Conservation (phyloP, 2,888 invertebrate species). For the Ephialtes manifestator region DNA sequence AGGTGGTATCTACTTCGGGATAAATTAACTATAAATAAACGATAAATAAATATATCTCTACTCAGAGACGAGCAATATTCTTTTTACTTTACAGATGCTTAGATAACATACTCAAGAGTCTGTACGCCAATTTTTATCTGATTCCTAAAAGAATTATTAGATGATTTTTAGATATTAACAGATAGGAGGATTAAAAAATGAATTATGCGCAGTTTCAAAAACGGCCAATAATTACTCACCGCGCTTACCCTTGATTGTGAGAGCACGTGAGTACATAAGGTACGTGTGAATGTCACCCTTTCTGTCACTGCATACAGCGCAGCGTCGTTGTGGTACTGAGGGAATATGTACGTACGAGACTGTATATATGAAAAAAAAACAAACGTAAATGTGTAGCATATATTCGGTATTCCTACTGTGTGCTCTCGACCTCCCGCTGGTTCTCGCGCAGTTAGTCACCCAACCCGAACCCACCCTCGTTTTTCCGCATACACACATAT, state of each 20-base stretch:
- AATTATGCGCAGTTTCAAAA: not conserved
- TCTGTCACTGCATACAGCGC: not conserved
- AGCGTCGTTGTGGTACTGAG: not conserved
- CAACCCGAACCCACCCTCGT: constrained; percentile 72
- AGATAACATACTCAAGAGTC: too few relatives aligned
- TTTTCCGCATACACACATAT: constrained; percentile 66
- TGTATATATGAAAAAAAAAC: not conserved
- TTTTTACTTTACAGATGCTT: too few relatives aligned
- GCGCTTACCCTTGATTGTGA: not conserved
- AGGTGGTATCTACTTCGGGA: too few relatives aligned
- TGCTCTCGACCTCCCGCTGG: constrained; percentile 73
- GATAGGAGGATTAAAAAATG: not conserved
- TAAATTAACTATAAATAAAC: too few relatives aligned
- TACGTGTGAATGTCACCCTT: constrained; percentile 16
- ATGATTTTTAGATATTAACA: too few relatives aligned
- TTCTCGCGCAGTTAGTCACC: constrained; percentile 79
- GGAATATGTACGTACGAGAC: not conserved
- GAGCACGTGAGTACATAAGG: not conserved
- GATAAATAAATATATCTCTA: too few relatives aligned
- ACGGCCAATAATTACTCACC: constrained; percentile 20
- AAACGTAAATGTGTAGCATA: constrained; percentile 38
- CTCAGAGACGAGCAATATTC: too few relatives aligned
- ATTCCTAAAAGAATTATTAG: too few relatives aligned
- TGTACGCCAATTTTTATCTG: too few relatives aligned
- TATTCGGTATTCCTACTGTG: constrained; percentile 78